Conservation (phyloP, 37 sponge, comb jelly and placozoan species). For the Mnemiopsis leidyi region DNA sequence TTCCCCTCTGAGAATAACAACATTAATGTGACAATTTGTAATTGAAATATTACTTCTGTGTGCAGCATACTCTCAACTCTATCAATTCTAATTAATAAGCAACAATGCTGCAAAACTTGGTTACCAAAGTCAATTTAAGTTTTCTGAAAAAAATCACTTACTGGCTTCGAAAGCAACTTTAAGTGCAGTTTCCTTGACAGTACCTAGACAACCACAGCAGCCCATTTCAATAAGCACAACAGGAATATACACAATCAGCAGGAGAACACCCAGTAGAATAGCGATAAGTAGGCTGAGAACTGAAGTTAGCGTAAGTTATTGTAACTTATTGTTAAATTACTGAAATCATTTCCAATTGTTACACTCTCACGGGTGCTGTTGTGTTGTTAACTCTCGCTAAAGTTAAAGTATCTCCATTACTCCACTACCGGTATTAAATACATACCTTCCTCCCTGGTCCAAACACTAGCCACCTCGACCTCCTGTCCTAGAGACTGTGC, state of each 20-base stretch:
- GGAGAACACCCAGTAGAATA: background rate
- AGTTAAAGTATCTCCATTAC: too few species aligned
- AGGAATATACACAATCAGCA: background rate
- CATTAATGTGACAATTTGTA: too few species aligned
- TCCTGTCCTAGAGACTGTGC: background rate
- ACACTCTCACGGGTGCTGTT: too few species aligned
- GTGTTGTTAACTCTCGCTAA: too few species aligned
- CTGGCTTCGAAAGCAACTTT: background rate
- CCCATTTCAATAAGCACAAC: background rate
- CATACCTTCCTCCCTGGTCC: background rate
- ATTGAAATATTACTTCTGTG: too few species aligned
- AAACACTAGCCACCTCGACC: background rate
- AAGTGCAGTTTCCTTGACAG: background rate
- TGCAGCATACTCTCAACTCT: too few species aligned
- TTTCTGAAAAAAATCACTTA: background rate
- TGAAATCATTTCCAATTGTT: too few species aligned
- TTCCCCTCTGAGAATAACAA: conserved; percentile 4
- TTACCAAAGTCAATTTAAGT: too few species aligned
- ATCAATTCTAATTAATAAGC: too few species aligned
- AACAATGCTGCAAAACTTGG: too few species aligned
- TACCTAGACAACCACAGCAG: background rate
- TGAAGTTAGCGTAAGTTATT: background rate
- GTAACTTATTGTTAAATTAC: too few species aligned
- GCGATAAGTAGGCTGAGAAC: background rate
- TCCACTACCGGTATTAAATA: too few species aligned